Conservation (phyloP, 2,113 vertebrate genomes). For the Trichomycterus rosablanca region DNA sequence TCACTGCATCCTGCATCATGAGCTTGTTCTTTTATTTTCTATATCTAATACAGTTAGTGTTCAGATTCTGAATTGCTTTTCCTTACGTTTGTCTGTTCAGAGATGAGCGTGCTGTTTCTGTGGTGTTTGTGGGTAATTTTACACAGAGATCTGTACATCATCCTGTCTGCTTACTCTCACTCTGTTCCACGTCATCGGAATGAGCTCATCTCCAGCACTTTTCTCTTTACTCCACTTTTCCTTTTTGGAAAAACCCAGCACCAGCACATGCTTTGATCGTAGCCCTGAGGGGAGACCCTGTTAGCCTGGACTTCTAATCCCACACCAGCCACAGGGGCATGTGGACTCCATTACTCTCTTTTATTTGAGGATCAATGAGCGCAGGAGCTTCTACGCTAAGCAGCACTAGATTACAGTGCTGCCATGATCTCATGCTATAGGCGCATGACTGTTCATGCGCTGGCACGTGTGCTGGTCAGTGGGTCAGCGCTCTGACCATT, state of each 20-base stretch:
- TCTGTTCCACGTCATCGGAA: conserved; percentile 58
- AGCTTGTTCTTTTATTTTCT: conserved; percentile 38
- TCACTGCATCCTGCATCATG: conserved; percentile 1
- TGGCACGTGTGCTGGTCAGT: not conserved
- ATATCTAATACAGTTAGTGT: not conserved
- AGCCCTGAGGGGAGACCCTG: conserved; percentile 51
- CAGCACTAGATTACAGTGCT: conserved; percentile 16
- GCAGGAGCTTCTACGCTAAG: conserved; percentile 36
- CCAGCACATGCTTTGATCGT: conserved; percentile 47
- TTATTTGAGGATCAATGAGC: conserved; percentile 54
- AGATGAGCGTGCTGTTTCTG: not conserved
- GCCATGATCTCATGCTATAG: conserved; percentile 35
- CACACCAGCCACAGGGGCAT: conserved; percentile 61
- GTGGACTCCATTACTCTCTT: conserved; percentile 67
- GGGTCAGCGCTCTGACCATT: too few species aligned
- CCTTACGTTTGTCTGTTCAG: not conserved
- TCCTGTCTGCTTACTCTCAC: conserved; percentile 49
- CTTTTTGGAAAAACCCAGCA: conserved; percentile 39
- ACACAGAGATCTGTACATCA: conserved; percentile 22
- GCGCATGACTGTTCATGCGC: not conserved
- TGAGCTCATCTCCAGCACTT: conserved; percentile 57
- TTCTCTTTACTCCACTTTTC: conserved; percentile 39
- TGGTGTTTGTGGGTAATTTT: conserved; percentile 18
- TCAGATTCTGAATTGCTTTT: conserved; percentile 1
- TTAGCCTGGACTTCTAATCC: conserved; percentile 62